phyloP scores from a whole-genome alignment of 1,140 invertebrate species.

The Oncopodura yosiiana region DNA sequence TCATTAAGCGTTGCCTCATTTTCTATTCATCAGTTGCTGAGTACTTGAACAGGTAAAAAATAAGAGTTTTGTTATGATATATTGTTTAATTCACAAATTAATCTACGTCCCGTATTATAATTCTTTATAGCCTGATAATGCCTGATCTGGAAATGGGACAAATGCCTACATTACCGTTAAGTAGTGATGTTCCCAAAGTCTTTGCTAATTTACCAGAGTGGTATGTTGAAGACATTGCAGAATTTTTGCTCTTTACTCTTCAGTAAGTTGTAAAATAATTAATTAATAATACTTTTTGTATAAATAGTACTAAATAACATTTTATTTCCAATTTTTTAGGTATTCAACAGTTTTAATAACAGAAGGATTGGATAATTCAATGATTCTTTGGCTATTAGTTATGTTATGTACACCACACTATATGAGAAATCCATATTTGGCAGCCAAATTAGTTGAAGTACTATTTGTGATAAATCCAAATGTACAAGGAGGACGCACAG shows the following conservation, averaged over 20 bases:
- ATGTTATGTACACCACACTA: constrained; percentile 80
- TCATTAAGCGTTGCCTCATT: no score
- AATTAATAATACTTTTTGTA: constrained; percentile 1
- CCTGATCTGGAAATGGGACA: constrained; percentile 8
- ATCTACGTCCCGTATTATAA: no score
- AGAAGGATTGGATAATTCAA: constrained; percentile 65
- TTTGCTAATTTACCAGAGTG: constrained; percentile 89
- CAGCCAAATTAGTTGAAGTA: constrained; percentile 89
- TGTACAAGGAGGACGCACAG: constrained; percentile 55
- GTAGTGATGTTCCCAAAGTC: constrained; percentile 52
- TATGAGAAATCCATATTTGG: constrained; percentile 90
- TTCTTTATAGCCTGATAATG: constrained; percentile 38
- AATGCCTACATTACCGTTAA: constrained; percentile 46
- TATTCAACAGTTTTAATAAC: constrained; percentile 37
- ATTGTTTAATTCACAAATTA: no score
- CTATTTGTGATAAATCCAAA: constrained; percentile 82
- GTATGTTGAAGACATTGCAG: constrained; percentile 92
- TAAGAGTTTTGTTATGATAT: no score
- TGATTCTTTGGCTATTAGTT: constrained; percentile 78
- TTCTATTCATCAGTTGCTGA: no score
- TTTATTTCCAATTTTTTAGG: constrained; percentile 1
- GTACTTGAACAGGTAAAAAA: no score
- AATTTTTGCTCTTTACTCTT: constrained; percentile 82
- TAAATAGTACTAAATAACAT: constrained; percentile 1
- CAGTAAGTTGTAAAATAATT: constrained; percentile 61